These are phyloP conservation scores for Andinoacara biseriatus DNA, from an alignment of 2,113 vertebrate species.

Conservation along the genomic window DNA sequence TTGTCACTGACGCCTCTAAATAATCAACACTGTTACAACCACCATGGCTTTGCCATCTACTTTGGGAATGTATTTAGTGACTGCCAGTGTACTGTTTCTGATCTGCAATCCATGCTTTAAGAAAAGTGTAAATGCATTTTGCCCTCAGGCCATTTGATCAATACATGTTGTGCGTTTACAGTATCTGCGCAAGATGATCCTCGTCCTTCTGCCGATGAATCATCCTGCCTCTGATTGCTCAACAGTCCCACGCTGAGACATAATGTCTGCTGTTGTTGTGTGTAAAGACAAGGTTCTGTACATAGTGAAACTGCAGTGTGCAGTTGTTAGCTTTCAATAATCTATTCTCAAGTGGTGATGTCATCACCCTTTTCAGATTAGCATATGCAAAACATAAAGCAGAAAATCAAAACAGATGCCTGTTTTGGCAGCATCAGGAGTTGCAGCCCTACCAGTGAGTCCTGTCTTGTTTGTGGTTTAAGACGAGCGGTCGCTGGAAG, in stretches of 20 bases:
- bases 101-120: not conserved
- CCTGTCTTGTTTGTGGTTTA: not conserved
- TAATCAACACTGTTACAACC: conserved; percentile 1
- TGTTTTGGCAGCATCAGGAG: not conserved
- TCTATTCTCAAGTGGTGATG: not conserved
- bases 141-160: not conserved
- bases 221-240: conserved; percentile 4
- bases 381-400: not conserved
- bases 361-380: too few relatives aligned
- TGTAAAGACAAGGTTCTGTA: not conserved
- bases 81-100: conserved; percentile 11
- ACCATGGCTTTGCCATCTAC: conserved; percentile 24
- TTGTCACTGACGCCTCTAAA: not conserved
- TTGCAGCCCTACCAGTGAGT: not conserved
- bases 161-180: not conserved
- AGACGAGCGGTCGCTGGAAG: conserved; percentile 24
- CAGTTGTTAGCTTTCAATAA: not conserved
- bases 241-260: not conserved
- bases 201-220: not conserved
- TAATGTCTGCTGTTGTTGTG: conserved; percentile 4
- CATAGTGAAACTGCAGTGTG: not conserved
- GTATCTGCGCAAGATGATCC: not conserved
- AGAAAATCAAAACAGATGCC: not conserved
- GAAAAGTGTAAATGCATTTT: not conserved
- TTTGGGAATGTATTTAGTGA: conserved; percentile 16